These are phyloP conservation scores for Microplitis mediator DNA, from an alignment of 1,140 invertebrate species.

Conservation along the genomic window DNA sequence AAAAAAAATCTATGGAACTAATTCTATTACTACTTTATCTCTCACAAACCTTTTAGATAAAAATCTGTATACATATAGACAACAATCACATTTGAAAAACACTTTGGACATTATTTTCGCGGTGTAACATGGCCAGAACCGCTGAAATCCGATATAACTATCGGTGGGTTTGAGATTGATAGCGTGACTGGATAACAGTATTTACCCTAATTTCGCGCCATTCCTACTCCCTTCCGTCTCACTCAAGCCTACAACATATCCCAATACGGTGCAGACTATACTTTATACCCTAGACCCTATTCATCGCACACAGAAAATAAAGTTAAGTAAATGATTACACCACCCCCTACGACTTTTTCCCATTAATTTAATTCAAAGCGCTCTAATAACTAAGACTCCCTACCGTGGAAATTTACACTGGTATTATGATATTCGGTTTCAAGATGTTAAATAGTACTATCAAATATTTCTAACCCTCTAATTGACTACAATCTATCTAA, in stretches of 20 bases:
- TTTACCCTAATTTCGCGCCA: slow-evolving; percentile 21
- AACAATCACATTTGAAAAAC: neutral
- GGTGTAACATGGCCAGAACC: slow-evolving; percentile 7
- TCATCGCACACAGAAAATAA: neutral
- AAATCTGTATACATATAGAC: too few relatives aligned
- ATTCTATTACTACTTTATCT: too few relatives aligned
- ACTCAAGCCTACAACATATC: too few relatives aligned
- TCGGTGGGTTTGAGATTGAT: slow-evolving; percentile 23
- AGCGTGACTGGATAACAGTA: slow-evolving; percentile 32
- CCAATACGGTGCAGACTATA: too few relatives aligned
- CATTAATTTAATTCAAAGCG: slow-evolving; percentile 30
- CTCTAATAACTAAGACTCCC: neutral
- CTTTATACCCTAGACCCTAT: neutral
- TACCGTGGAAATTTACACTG: slow-evolving; percentile 27
- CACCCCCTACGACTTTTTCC: neutral
- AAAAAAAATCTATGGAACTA: too few relatives aligned
- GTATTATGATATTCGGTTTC: slow-evolving; percentile 51
- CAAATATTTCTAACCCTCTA: slow-evolving; percentile 33
- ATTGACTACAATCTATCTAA: slow-evolving; percentile 34
- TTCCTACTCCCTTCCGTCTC: neutral
- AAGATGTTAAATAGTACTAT: slow-evolving; percentile 38
- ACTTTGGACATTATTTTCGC: slow-evolving; percentile 17
- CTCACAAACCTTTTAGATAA: too few relatives aligned
- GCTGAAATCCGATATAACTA: slow-evolving; percentile 14
- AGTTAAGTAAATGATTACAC: slow-evolving; percentile 9